Evolutionary conservation across 1,140 invertebrate species (phyloP).

Genomic region (Ostrea denselamellosa): DNA sequence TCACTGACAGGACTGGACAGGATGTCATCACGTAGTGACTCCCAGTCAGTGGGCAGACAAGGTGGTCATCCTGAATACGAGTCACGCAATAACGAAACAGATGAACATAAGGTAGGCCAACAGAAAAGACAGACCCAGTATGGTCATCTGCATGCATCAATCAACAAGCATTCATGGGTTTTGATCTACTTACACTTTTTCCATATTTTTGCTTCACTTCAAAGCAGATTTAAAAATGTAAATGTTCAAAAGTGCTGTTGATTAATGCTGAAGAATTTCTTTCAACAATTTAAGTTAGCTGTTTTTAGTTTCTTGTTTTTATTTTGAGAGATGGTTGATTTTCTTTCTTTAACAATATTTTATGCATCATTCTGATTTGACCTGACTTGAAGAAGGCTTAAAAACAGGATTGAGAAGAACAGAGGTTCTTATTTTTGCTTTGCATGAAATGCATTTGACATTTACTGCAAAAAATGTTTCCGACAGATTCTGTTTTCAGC

Average conservation of each 20-base stretch:
- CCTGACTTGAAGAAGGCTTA: background rate
- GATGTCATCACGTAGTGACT: slow-evolving; percentile 42
- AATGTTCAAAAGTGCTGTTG: slow-evolving; percentile 17
- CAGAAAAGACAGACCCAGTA: background rate
- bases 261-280: slow-evolving; percentile 8
- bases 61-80: slow-evolving; percentile 53
- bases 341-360: background rate
- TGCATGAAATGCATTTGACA: slow-evolving; percentile 33
- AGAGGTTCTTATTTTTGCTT: background rate
- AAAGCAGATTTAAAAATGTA: background rate
- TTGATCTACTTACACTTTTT: background rate
- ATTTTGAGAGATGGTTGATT: background rate
- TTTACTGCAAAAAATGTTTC: slow-evolving; percentile 19
- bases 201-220: background rate
- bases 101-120: slow-evolving; percentile 75
- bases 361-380: background rate
- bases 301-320: background rate
- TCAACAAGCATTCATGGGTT: slow-evolving; percentile 18
- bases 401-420: background rate
- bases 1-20: slow-evolving; percentile 55
- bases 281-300: slow-evolving; percentile 2
- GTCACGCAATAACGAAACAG: slow-evolving; percentile 74
- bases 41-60: slow-evolving; percentile 26
- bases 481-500: background rate
- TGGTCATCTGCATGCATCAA: slow-evolving; percentile 12